A percentile compares a stretch with the other conserved stretches of the same genome.
These are phyloP conservation scores for Neoitamus cyanurus DNA, from an alignment of 2,888 invertebrate genomes.

Conservation along the genomic window DNA sequence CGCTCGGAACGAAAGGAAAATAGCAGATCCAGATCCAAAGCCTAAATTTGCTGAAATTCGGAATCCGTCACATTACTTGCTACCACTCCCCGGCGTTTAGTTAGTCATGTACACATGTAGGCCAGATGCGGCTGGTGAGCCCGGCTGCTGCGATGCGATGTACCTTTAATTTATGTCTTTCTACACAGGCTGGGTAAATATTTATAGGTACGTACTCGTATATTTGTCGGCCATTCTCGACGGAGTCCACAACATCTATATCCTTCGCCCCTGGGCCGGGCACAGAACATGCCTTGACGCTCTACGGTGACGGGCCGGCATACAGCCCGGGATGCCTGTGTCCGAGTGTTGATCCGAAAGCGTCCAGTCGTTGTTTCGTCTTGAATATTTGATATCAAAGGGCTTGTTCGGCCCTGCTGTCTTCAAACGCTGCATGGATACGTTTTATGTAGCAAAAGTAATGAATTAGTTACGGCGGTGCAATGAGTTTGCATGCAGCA, in stretches of 20 bases:
- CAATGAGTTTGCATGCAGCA: constrained; percentile 31
- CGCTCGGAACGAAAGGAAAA: constrained; percentile 26
- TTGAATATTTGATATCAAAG: constrained; percentile 41
- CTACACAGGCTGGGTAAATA: constrained; percentile 42
- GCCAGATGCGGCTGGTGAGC: constrained; percentile 18
- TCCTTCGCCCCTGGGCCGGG: background rate
- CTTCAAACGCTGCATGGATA: constrained; percentile 38
- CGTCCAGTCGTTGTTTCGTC: constrained; percentile 45
- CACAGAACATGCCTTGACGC: background rate
- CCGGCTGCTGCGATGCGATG: constrained; percentile 27
- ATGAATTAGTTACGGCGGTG: constrained; percentile 38
- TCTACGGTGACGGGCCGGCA: constrained; percentile 27
- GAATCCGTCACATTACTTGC: constrained; percentile 44
- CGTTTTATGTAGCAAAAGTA: constrained; percentile 42
- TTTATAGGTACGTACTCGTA: constrained; percentile 41
- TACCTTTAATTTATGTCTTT: constrained; percentile 44
- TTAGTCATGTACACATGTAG: constrained; percentile 45
- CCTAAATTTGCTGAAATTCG: constrained; percentile 31
- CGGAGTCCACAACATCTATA: constrained; percentile 33
- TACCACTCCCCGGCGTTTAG: constrained; percentile 31
- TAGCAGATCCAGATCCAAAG: constrained; percentile 33
- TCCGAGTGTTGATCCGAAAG: constrained; percentile 41
- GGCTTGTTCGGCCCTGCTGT: constrained; percentile 39
- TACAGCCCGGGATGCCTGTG: constrained; percentile 16
- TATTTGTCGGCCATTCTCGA: constrained; percentile 30